Percentiles rank a stretch among this genome's conserved stretches.
Evolutionary conservation across 2,113 vertebrate species (phyloP).

Genomic region (Ceyx melanurus): DNA sequence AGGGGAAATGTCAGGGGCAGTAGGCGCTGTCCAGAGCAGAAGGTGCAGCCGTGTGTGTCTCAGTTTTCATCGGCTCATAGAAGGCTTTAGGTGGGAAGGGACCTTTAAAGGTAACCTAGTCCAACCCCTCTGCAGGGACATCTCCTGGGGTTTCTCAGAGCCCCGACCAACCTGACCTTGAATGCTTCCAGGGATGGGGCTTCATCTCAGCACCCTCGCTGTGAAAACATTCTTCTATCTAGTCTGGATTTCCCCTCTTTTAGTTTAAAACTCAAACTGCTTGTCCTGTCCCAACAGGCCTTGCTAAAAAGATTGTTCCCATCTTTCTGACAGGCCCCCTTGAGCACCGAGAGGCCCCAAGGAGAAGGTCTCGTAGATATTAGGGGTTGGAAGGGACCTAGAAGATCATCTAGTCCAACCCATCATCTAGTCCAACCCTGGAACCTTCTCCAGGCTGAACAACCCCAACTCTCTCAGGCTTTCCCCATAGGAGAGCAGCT

Average conservation of each 20-base stretch:
- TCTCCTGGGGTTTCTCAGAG: not conserved
- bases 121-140: not conserved
- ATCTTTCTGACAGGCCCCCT: not conserved
- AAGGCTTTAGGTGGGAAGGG: not conserved
- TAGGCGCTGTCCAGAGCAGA: fast-evolving
- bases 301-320: not conserved
- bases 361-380: not conserved
- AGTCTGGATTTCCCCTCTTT: not conserved
- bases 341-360: not conserved
- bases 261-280: not conserved
- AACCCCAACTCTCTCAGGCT: no score
- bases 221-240: not conserved
- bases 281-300: not conserved
- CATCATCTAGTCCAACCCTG: no score
- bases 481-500: no score
- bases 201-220: not conserved
- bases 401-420: no score
- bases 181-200: no score
- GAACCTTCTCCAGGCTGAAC: no score
- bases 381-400: no score
- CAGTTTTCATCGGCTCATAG: no score
- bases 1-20: not conserved
- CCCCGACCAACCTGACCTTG: not conserved
- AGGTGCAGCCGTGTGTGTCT: fast-evolving
- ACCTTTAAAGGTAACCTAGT: not conserved